Evolutionary conservation across 2,113 vertebrate species (phyloP), one percentile per base, ranked within the genome.

Genomic region (Ammodytes marinus): DNA sequence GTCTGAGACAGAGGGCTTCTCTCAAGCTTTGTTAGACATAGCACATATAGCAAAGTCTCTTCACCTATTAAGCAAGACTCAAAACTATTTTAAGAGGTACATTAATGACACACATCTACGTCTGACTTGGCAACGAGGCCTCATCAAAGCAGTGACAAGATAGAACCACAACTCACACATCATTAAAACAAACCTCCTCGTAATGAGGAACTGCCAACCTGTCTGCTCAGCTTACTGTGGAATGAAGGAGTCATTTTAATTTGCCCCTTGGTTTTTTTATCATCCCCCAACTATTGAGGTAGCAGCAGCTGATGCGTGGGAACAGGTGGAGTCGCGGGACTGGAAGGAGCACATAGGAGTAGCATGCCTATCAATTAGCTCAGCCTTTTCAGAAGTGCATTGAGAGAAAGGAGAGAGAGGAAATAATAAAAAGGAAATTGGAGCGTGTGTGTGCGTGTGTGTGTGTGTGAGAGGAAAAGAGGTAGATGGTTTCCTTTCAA

Each of bases 231-330:
- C 37, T 83, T 73, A 69, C 55, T 59, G 63, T 58, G 42, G 65
- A 78, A 84, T 74, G n/a, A 84, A 84, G 60, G 60, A n/a, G 74
- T 27, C 27, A 27, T 27, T 27, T 14, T 79, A 69, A 86, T 86
- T 76, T 84, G 39, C 61, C 4, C 46, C 39, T 15, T n/a, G 37
- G 49, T 12, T 52, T 14, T n/a, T 39, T n/a, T 54, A 55, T 63
- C 61, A 11, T 11, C 12, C 13, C 14, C 13, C 8, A 27, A 27
- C 47, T 54, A 57, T 35, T 45, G 54, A 58, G 59, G 27, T 27
- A 27, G 27, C 37, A 35, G 5, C 13, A 42, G 14, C 65, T 9
- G 74, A 82, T 72, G 76, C 49, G 45, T 53, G 68, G 45, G 81
- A 74, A 69, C 69, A 78, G 79, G 69, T 88, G 72, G 77, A 74